Evolutionary conservation across 2,797 vertebrate species (phyloP).

Genomic region (Leptodactylus fallax): DNA sequence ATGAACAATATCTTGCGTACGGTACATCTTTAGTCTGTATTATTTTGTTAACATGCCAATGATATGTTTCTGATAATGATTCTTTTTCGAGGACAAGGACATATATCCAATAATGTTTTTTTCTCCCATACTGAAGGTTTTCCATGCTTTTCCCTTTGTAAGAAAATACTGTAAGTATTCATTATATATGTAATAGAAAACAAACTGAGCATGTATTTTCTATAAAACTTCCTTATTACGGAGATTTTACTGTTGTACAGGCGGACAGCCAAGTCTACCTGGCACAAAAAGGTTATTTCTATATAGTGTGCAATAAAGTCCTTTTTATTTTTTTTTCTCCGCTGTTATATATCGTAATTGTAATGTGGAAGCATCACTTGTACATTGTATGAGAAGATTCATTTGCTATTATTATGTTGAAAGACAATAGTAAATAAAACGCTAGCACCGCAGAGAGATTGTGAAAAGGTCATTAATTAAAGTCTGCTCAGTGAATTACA

Average conservation of each 20-base stretch:
- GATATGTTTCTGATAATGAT: not conserved
- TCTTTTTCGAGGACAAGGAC: constrained; percentile 6
- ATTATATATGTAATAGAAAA: not conserved
- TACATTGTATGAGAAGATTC: constrained; percentile 55
- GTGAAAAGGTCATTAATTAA: constrained; percentile 64
- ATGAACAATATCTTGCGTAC: not conserved
- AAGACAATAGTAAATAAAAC: constrained; percentile 64
- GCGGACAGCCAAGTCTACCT: constrained; percentile 19
- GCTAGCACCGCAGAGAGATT: constrained; percentile 56
- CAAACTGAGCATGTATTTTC: constrained; percentile 20
- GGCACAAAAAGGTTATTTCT: constrained; percentile 39
- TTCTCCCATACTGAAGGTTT: not conserved
- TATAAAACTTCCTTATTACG: constrained; percentile 32
- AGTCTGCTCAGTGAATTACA: constrained; percentile 64
- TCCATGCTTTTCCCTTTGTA: not conserved
- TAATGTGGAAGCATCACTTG: constrained; percentile 49
- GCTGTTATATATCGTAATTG: constrained; percentile 48
- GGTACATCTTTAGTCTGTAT: not conserved
- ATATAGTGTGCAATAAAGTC: constrained; percentile 42
- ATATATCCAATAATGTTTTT: not conserved
- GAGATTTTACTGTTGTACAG: constrained; percentile 13
- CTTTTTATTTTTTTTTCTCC: constrained; percentile 9
- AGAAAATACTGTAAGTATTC: constrained; percentile 23
- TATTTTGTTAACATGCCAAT: not conserved
- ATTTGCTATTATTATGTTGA: constrained; percentile 61